Percentiles rank a stretch among this genome's conserved stretches.
These are phyloP conservation scores for Paramormyrops kingsleyae DNA, from an alignment of 2,113 vertebrate genomes.

Conservation along the genomic window DNA sequence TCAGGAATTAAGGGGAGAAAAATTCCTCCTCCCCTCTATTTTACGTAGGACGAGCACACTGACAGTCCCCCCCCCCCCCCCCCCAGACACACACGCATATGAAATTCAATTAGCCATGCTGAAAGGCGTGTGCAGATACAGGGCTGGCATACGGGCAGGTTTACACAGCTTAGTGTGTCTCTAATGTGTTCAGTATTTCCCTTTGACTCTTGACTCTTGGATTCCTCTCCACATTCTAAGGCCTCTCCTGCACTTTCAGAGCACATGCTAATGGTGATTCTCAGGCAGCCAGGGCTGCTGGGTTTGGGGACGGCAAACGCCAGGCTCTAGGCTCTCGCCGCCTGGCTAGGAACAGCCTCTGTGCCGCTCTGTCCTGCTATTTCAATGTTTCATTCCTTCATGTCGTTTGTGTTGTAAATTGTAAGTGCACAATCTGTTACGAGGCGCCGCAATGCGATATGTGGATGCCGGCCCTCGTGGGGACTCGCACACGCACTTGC, in stretches of 20 bases:
- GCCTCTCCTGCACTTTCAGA: constrained; percentile 25
- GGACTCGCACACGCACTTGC: background rate
- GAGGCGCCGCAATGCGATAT: constrained; percentile 9
- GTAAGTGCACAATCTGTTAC: constrained; percentile 17
- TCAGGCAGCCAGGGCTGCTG: background rate
- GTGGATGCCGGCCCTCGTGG: background rate
- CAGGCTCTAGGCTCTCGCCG: background rate
- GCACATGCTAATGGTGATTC: constrained; percentile 33
- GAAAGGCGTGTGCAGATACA: constrained; percentile 29
- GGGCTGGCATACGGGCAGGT: constrained; percentile 31
- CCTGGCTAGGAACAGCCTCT: constrained; percentile 9
- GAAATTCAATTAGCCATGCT: constrained; percentile 36
- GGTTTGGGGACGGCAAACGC: background rate
- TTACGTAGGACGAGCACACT: constrained; percentile 18
- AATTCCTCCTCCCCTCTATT: background rate
- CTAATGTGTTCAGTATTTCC: constrained; percentile 22
- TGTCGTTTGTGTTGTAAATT: background rate
- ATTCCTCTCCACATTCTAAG: constrained; percentile 10
- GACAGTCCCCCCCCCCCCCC: background rate
- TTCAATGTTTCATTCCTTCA: background rate
- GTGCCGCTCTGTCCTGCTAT: constrained; percentile 23
- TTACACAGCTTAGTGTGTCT: constrained; percentile 38
- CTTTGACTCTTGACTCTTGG: constrained; percentile 5
- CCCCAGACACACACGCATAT: background rate
- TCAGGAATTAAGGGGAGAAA: background rate